Evolutionary conservation across 2,113 vertebrate species (phyloP).

Genomic region (Cepphus grylle): DNA sequence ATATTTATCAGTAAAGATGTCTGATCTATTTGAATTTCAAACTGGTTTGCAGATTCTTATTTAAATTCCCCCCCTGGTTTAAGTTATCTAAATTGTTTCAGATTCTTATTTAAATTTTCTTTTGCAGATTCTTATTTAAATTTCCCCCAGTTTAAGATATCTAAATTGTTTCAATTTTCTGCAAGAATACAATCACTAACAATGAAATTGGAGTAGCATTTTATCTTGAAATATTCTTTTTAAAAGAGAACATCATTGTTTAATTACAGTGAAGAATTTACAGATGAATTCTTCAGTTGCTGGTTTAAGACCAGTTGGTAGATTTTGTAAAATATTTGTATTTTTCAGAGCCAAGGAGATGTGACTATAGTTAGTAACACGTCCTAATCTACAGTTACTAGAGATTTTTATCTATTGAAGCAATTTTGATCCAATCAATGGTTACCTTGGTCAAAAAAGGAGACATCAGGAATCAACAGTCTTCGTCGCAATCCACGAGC

Average conservation of each 20-base stretch:
- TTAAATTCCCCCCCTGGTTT: neutral
- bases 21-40: neutral
- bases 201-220: neutral
- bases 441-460: neutral
- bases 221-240: neutral
- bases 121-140: neutral
- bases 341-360: neutral
- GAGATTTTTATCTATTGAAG: neutral
- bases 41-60: neutral
- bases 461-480: neutral
- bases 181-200: neutral
- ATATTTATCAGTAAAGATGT: neutral
- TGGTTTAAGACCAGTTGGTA: neutral
- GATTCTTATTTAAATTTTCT: neutral
- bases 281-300: neutral
- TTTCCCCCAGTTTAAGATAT: neutral
- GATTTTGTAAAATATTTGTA: neutral
- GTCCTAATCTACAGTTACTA: neutral
- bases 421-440: neutral
- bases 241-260: neutral
- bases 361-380: neutral
- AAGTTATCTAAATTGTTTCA: neutral
- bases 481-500: neutral
- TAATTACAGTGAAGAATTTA: neutral
- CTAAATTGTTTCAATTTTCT: neutral